Base-by-base conservation (phyloP, 2,888 invertebrate species). In the Temnothorax unifasciatus region DNA sequence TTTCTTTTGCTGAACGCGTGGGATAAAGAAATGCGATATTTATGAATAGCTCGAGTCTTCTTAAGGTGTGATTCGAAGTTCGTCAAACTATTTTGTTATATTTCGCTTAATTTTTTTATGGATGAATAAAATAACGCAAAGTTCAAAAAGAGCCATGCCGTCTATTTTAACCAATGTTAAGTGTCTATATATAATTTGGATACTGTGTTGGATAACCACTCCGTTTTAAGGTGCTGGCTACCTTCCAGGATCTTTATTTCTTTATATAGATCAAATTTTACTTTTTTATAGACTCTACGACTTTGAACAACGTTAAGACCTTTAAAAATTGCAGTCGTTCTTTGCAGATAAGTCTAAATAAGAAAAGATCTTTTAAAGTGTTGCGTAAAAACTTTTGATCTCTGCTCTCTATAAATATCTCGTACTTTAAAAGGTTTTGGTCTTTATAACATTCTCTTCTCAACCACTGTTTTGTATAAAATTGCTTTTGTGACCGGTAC, bases 171-270 rank as follows among this genome's bases (percentile, higher is more conserved):
- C 15, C 21, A 63, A 38, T 11, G 21, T 6, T 64, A 2, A 41
- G 13, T 44, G n/a, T 47, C 25, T 68, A 29, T 47, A 47, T 47
- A 29, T 47, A 47, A 68, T 68, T 47, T 68, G 21, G 11, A 11
- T 57, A 21, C 38, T 63, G 68, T 66, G 25, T 44, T 66, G 13
- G 15, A n/a, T 66, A 44, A 66, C 9, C 44, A 44, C 13, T 66
- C 25, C 21, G 15, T 44, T 66, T 66, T 21, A 44, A 44, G 44
- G 6, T 64, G 15, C 66, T 68, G 47, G 29, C 66, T 41, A 29
- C 25, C 9, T 68, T 29, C 66, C 66, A 68, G 47, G 15, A 18
- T 63, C 38, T 63, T 63, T 25, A 66, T 11, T 68, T 68, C 29
- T 68, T 47, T 47, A 29, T 66, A 66, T 44, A 25, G 41, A 21